Evolutionary conservation across 53 echinoderm and acorn worm genomes (phyloP), one percentile per base, ranked within the genome.

Genomic region (Patiria pectinifera): DNA sequence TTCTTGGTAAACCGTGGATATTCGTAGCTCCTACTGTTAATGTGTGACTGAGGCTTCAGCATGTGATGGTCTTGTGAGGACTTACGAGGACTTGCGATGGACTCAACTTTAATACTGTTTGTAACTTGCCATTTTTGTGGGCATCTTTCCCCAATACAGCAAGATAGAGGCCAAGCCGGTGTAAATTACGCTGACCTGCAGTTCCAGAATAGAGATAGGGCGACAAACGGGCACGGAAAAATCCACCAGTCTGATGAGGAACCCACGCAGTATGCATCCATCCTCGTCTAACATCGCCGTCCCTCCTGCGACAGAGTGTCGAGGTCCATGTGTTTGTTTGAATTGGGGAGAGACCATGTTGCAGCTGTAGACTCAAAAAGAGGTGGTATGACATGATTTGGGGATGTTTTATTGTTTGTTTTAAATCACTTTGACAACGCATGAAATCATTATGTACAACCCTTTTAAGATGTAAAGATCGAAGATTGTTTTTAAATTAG

Each of bases 201-300:
- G 15, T 90, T 90, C n/a, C 48, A 80, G 70, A 48, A 89, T 45
- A 26, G 79, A n/a, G 26, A 24, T 61, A 45, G 89, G 24, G 63
- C 35, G 45, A 63, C 61, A 48, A 89, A 90, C 66, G 90, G 90
- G 11, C 70, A 70, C 9, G 81, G 80, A 2, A 66, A n/a, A 15
- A n/a, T 69, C 80, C 80, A 63, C 23, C 23, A 45, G 4, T 80
- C 63, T 16, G 69, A n/a, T 18, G 89, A 89, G 23, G 90, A 90
- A n/a, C 90, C 81, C 8, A 90, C 90, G 60, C 90, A 90, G 70
- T 90, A 90, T 47, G 90, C 90, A 6, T 90, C 90, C 82, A 90
- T 90, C 80, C 82, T 90, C 12, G 90, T 90, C 35, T 90, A 81
- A 15, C 80, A 81, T 4, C 16, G 35, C 48, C 16, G 58, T 70